A percentile compares a stretch with the other conserved stretches of the same genome.
Conservation (phyloP, 2,797 vertebrate genomes). For the Gila robusta region DNA sequence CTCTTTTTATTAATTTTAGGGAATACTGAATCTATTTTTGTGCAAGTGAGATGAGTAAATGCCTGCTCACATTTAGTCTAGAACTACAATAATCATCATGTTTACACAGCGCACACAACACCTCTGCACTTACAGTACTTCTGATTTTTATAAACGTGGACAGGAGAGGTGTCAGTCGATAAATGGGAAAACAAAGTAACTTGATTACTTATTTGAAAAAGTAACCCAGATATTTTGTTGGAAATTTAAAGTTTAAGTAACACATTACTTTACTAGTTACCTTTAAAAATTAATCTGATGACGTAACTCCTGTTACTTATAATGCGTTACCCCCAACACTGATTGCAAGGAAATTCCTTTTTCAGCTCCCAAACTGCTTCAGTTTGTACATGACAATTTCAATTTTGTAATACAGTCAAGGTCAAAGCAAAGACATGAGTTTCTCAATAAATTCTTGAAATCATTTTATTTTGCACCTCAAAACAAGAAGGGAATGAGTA, state of each 20-base stretch:
- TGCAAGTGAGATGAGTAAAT: not conserved
- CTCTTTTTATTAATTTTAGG: not conserved
- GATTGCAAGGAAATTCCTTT: not conserved
- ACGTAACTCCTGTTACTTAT: not conserved
- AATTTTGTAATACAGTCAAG: constrained; percentile 47
- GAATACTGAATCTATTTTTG: not conserved
- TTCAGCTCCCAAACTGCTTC: not conserved
- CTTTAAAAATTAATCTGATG: not conserved
- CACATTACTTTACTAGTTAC: too few relatives aligned
- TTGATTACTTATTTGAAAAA: not conserved
- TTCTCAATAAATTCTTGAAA: constrained; percentile 82
- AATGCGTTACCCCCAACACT: not conserved
- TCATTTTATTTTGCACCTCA: constrained; percentile 87
- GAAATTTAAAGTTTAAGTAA: too few relatives aligned
- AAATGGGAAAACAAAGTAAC: not conserved
- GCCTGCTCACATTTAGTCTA: too few relatives aligned
- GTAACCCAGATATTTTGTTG: not conserved
- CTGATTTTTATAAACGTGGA: not conserved
- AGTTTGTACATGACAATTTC: not conserved
- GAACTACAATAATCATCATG: too few relatives aligned
- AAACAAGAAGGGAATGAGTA: constrained; percentile 78
- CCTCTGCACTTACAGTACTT: not conserved
- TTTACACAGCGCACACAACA: too few relatives aligned
- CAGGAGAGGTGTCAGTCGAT: too few relatives aligned
- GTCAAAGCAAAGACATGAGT: constrained; percentile 70